phyloP scores from a whole-genome alignment of 2,113 vertebrate species.

The Carassius carassius region DNA sequence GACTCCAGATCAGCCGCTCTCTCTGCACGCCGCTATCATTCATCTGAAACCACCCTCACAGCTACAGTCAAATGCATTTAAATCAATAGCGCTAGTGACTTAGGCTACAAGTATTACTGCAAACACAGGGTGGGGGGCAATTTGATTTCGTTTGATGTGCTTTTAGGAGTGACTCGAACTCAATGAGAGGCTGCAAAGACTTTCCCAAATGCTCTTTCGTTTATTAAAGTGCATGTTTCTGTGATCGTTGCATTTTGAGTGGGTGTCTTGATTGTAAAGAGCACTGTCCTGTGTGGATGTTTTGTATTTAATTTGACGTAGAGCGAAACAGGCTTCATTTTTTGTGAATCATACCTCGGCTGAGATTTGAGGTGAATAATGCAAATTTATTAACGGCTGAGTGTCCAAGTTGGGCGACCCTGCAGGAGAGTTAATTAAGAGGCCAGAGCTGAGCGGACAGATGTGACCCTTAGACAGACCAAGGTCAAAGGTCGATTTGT shows the following conservation, averaged over 20 bases:
- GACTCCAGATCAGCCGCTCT: conserved; percentile 58
- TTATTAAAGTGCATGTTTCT: conserved; percentile 13
- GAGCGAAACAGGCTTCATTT: not conserved
- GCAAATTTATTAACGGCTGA: not conserved
- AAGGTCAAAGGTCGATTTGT: conserved; percentile 51
- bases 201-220: not conserved
- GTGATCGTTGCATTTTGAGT: not conserved
- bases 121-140: not conserved
- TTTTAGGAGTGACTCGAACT: conserved; percentile 23
- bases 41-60: conserved; percentile 36
- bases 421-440: conserved; percentile 30
- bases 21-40: conserved; percentile 28
- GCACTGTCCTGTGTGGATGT: not conserved
- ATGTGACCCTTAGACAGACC: conserved; percentile 37
- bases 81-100: conserved; percentile 10
- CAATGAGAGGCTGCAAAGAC: not conserved
- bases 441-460: conserved; percentile 37
- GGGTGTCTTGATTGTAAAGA: conserved; percentile 20
- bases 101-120: conserved; percentile 4
- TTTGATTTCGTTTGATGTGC: conserved; percentile 26
- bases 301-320: not conserved
- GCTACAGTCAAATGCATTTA: conserved; percentile 46
- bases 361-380: conserved; percentile 20
- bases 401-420: not conserved
- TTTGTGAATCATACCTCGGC: not conserved